Evolutionary conservation across 2,888 invertebrate species (phyloP).

Genomic region (Subacronicta megacephala): DNA sequence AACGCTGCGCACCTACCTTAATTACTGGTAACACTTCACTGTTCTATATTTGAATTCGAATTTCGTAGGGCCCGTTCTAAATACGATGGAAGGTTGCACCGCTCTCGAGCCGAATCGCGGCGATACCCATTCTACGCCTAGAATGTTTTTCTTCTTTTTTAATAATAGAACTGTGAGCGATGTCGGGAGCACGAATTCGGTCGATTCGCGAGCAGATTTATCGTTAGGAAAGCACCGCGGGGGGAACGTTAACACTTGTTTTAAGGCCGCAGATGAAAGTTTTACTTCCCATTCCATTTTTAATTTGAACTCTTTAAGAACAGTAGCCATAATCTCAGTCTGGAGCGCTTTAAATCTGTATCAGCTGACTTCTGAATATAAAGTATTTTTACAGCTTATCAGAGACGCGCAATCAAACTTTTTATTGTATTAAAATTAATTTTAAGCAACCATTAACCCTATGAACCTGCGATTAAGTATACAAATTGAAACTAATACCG

Average conservation of each 20-base stretch:
- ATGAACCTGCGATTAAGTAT: constrained; percentile 74
- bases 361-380: constrained; percentile 66
- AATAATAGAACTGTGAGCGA: constrained; percentile 81
- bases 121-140: constrained; percentile 66
- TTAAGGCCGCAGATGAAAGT: constrained; percentile 84
- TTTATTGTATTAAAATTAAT: constrained; percentile 77
- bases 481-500: constrained; percentile 79
- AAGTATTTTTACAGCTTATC: constrained; percentile 51
- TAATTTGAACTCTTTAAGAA: constrained; percentile 79
- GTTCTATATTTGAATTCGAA: constrained; percentile 77
- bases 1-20: constrained; percentile 69
- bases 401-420: constrained; percentile 57
- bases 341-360: constrained; percentile 41
- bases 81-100: constrained; percentile 65
- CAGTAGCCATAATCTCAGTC: constrained; percentile 61
- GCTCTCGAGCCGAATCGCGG: constrained; percentile 61
- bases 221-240: constrained; percentile 76
- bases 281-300: constrained; percentile 81
- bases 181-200: constrained; percentile 77
- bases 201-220: constrained; percentile 86
- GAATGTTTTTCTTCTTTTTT: constrained; percentile 78
- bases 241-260: constrained; percentile 79
- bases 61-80: constrained; percentile 75
- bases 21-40: constrained; percentile 70
- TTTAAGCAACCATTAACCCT: constrained; percentile 82